Base-by-base conservation (phyloP, 2,797 vertebrate genomes). In the Acanthis flammea region DNA sequence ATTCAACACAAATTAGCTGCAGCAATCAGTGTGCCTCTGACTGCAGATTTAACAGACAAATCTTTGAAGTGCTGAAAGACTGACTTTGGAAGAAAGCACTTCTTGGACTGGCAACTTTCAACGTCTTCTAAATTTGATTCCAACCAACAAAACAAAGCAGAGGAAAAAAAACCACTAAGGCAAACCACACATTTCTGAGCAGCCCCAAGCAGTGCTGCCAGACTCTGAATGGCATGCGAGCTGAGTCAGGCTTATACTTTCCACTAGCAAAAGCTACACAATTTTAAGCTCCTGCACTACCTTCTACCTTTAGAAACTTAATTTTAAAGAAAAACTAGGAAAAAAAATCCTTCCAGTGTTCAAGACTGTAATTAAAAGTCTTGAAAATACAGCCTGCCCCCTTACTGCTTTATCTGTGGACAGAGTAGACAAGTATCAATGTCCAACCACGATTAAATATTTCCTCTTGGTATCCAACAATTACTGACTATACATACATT, bases 121-220 rank as follows among this genome's bases (percentile, higher is more conserved):
- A 66, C 28, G 2, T 92, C 86, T 90, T 94, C 94, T 97, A 92
- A 94, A 96, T 95, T 89, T 91, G 89, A 96, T 93, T 92, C 90
- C 81, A 96, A 76, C 79, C 86, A 95, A 82, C 82, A 92, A 95
- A 93, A 86, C 67, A 94, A 94, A 94, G 91, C 72, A 92, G 79
- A 79, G 75, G 81, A 19, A 89, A 96, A 81, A 91, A 91, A 96
- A 92, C 21, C 81, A 96, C 92, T 60, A 72, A 93, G 83, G 91
- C 82, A 96, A 96, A 94, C 90, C 94, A 94, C 93, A 96, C 68
- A 79, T 92, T 96, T 96, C 94, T 94, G 95, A 91, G 92, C 96
- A 92, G 94, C 94, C 92, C 93, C 86, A 92, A 95, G 84, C 86
- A 91, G 78, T 50, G 89, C 95, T 94, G 94, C 95, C 92, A 94